These are phyloP conservation scores for Drosophila oshimai DNA, from an alignment of 1,140 invertebrate species.

Conservation along the genomic window DNA sequence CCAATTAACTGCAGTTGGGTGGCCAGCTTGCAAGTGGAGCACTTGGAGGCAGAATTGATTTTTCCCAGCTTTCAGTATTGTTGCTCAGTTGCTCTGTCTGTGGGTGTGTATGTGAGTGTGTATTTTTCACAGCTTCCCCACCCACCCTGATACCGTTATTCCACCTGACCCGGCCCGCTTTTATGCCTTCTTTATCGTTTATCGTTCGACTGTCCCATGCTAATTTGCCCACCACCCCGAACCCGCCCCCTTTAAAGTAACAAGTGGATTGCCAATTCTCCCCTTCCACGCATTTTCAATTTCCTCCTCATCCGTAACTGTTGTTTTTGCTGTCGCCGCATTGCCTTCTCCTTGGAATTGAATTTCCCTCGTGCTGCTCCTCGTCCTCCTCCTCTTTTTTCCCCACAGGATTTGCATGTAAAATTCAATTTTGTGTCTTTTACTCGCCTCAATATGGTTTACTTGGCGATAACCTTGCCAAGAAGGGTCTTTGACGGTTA, in stretches of 20 bases:
- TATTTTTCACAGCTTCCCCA: conserved; percentile 50
- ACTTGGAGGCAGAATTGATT: conserved; percentile 61
- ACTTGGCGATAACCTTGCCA: conserved; percentile 2
- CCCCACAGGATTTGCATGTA: conserved; percentile 16
- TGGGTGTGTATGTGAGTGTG: conserved; percentile 13
- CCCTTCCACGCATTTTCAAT: conserved; percentile 3
- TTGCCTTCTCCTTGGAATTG: conserved; percentile 17
- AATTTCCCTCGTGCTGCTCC: background rate
- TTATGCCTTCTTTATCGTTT: conserved; percentile 48
- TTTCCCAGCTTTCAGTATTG: conserved; percentile 53
- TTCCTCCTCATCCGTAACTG: conserved; percentile 18
- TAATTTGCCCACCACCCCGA: conserved; percentile 6
- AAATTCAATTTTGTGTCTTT: conserved; percentile 33
- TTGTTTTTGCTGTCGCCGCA: conserved; percentile 12
- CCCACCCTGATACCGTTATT: background rate
- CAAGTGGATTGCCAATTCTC: conserved; percentile 59
- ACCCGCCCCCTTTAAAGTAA: conserved; percentile 23
- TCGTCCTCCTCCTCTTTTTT: background rate
- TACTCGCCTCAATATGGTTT: conserved; percentile 40
- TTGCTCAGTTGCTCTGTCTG: conserved; percentile 3
- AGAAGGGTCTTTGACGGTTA: background rate
- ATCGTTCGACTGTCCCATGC: conserved; percentile 14
- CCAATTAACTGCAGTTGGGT: conserved; percentile 40
- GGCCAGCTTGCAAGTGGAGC: conserved; percentile 24
- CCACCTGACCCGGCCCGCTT: conserved; percentile 33